Evolutionary conservation across 2,797 vertebrate species (phyloP).

Genomic region (Hippoglossus hippoglossus): DNA sequence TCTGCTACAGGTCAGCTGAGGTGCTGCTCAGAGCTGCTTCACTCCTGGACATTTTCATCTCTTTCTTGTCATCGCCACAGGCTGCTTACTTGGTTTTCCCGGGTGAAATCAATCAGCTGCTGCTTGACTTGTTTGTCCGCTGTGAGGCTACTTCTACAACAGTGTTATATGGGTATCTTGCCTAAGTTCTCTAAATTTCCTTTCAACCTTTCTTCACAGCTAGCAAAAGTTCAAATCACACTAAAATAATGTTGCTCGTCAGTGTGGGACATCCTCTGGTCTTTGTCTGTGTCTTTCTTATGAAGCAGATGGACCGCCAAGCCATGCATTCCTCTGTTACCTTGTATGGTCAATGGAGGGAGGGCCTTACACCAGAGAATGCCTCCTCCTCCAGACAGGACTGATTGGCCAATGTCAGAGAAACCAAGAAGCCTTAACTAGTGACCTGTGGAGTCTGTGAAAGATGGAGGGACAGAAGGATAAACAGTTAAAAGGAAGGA

Average conservation of each 20-base stretch:
- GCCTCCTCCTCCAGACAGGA: slow-evolving; percentile 38
- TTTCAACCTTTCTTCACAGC: no score
- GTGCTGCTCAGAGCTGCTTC: slow-evolving; percentile 1
- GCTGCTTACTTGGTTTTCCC: not conserved
- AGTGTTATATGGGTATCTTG: no score
- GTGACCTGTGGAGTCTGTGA: slow-evolving; percentile 88
- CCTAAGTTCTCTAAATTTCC: no score
- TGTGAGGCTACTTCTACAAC: not conserved
- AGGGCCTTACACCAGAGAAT: slow-evolving; percentile 71
- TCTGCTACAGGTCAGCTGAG: slow-evolving; percentile 17
- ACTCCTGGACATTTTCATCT: not conserved
- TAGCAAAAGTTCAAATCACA: not conserved
- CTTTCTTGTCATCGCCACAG: not conserved
- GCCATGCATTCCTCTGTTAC: slow-evolving; percentile 88
- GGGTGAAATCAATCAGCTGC: not conserved
- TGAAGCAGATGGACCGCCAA: slow-evolving; percentile 69
- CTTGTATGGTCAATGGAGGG: slow-evolving; percentile 92
- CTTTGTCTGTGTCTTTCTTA: slow-evolving; percentile 54
- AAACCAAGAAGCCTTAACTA: slow-evolving; percentile 80
- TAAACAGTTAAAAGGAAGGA: slow-evolving; percentile 7
- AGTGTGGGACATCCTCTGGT: slow-evolving; percentile 34
- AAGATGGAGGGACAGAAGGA: slow-evolving; percentile 26
- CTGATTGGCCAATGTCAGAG: slow-evolving; percentile 84
- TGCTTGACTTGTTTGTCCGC: not conserved
- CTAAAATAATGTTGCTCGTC: slow-evolving; percentile 3